A percentile compares a stretch with the other conserved stretches of the same genome.
phyloP scores from a whole-genome alignment of 2,888 invertebrate species.

The Suillia variegata region DNA sequence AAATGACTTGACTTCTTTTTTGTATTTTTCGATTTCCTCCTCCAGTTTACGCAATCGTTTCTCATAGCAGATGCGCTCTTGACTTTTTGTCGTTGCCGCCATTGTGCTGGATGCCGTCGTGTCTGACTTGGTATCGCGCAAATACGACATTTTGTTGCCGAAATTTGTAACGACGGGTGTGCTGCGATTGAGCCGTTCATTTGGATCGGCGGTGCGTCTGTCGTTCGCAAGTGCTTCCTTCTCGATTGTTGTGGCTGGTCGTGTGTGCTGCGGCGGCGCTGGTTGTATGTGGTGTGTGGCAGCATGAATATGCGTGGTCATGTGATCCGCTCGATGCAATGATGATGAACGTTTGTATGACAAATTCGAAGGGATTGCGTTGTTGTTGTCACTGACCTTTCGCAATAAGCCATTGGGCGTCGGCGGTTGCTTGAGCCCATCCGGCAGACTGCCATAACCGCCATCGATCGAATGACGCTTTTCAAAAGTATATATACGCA shows the following conservation, averaged over 20 bases:
- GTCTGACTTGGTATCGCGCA: conserved; percentile 33
- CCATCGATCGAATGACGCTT: conserved; percentile 42
- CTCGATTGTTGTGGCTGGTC: not conserved
- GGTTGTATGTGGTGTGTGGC: not conserved
- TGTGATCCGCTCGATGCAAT: conserved; percentile 24
- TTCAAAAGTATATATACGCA: conserved; percentile 21
- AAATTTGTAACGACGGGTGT: conserved; percentile 9
- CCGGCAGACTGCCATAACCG: conserved; percentile 21
- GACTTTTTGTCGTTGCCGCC: conserved; percentile 12
- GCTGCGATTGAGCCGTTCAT: conserved; percentile 18
- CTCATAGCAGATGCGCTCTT: conserved; percentile 41
- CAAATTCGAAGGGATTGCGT: conserved; percentile 15
- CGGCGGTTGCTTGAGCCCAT: not conserved
- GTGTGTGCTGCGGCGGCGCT: not conserved
- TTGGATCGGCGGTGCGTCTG: not conserved
- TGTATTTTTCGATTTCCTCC: conserved; percentile 48
- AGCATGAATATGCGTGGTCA: not conserved
- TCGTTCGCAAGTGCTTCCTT: not conserved
- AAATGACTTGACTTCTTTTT: conserved; percentile 46
- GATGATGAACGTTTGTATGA: conserved; percentile 30
- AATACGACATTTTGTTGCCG: conserved; percentile 12
- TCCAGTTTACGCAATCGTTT: conserved; percentile 43
- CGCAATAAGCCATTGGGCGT: conserved; percentile 12
- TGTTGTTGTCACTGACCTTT: too few relatives aligned
- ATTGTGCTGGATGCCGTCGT: conserved; percentile 10